Conservation (phyloP, 2,113 vertebrate species). For the Xiphophorus couchianus region DNA sequence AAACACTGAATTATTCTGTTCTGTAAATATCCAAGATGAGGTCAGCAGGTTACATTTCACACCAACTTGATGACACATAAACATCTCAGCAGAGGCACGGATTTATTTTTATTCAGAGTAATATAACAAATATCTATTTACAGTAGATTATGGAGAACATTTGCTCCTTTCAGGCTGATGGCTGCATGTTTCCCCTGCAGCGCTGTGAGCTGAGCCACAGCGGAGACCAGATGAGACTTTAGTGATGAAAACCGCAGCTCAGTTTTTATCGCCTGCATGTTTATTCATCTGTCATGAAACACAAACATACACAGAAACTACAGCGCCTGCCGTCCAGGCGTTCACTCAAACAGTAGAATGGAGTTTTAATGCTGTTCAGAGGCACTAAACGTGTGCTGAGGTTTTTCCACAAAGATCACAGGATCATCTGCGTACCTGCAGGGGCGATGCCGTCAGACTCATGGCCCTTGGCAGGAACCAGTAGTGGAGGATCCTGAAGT, state of each 20-base stretch:
- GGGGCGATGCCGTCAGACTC: slow-evolving; percentile 24
- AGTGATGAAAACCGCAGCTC: slow-evolving; percentile 44
- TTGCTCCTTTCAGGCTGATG: slow-evolving; percentile 36
- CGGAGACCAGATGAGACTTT: slow-evolving; percentile 21
- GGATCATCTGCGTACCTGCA: slow-evolving; percentile 21
- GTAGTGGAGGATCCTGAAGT: slow-evolving; percentile 25
- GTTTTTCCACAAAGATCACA: slow-evolving; percentile 44
- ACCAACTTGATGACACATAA: slow-evolving; percentile 43
- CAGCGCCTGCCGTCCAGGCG: slow-evolving; percentile 30
- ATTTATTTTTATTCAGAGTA: slow-evolving; percentile 30
- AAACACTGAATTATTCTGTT: background rate
- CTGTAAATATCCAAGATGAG: background rate
- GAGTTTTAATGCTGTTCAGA: slow-evolving; percentile 65
- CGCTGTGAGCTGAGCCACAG: background rate
- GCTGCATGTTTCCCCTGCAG: slow-evolving; percentile 55
- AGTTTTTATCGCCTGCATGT: slow-evolving; percentile 56
- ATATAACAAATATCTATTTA: slow-evolving; percentile 31
- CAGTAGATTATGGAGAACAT: slow-evolving; percentile 35
- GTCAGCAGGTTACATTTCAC: slow-evolving; percentile 19
- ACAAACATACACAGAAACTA: slow-evolving; percentile 35
- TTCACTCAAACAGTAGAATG: slow-evolving; percentile 42
- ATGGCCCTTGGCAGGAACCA: slow-evolving; percentile 15
- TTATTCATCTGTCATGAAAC: slow-evolving; percentile 69
- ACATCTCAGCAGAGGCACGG: slow-evolving; percentile 28
- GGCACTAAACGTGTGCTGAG: slow-evolving; percentile 68